phyloP scores from a whole-genome alignment of 1,140 invertebrate genomes.

The Hestina assimilis region DNA sequence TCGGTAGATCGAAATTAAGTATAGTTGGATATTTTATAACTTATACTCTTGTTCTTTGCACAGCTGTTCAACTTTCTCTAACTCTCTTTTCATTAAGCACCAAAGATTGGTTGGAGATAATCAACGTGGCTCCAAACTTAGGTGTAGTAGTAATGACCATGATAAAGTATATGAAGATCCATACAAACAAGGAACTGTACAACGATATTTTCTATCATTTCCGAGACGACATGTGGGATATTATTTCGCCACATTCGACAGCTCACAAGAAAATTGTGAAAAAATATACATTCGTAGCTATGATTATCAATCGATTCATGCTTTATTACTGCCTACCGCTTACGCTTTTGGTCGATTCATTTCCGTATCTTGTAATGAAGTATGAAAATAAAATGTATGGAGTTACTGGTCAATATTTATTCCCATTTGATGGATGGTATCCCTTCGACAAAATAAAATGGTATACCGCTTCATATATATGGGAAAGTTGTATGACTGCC shows the following conservation, averaged over 20 bases:
- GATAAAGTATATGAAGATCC: constrained; percentile 52
- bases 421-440: constrained; percentile 66
- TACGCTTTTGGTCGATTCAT: constrained; percentile 44
- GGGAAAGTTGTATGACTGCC: constrained; percentile 61
- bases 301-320: constrained; percentile 43
- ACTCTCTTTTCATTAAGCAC: constrained; percentile 41
- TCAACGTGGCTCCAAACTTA: constrained; percentile 62
- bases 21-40: constrained; percentile 36
- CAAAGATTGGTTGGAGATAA: constrained; percentile 48
- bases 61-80: constrained; percentile 44
- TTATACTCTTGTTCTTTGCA: constrained; percentile 37
- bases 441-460: constrained; percentile 61
- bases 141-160: constrained; percentile 53
- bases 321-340: constrained; percentile 46
- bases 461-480: constrained; percentile 51
- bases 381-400: constrained; percentile 41
- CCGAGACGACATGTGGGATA: constrained; percentile 44
- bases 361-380: constrained; percentile 56
- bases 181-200: constrained; percentile 45
- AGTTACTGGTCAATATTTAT: constrained; percentile 41
- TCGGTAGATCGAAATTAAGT: constrained; percentile 31
- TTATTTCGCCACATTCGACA: constrained; percentile 29
- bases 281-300: constrained; percentile 39
- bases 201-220: constrained; percentile 49
- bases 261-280: constrained; percentile 42